Evolutionary conservation across 2,888 invertebrate genomes (phyloP).

Genomic region (Amblyjoppa fuscipennis): DNA sequence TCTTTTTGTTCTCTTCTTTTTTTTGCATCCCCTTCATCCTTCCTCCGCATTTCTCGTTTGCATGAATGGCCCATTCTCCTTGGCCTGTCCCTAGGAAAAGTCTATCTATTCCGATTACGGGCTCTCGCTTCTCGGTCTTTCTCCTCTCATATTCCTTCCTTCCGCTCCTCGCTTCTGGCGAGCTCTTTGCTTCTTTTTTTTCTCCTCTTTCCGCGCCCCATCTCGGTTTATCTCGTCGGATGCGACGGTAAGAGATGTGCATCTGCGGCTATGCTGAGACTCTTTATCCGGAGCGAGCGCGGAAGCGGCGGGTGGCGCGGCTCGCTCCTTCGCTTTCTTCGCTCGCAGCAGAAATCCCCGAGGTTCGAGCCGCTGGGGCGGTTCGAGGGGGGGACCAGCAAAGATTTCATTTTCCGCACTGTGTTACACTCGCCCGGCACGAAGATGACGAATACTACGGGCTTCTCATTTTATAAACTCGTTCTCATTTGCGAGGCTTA

Average conservation of each 20-base stretch:
- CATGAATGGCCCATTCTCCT: constrained; percentile 84
- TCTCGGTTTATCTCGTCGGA: constrained; percentile 68
- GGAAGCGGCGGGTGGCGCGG: neutral
- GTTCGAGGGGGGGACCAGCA: constrained; percentile 69
- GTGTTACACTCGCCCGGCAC: constrained; percentile 62
- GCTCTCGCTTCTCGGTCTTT: constrained; percentile 60
- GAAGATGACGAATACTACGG: constrained; percentile 50
- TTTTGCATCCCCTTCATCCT: constrained; percentile 13
- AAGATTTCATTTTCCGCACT: constrained; percentile 78
- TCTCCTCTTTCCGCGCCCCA: constrained; percentile 43
- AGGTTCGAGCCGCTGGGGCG: neutral
- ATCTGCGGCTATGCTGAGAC: neutral
- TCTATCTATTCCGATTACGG: constrained; percentile 71
- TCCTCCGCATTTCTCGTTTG: constrained; percentile 73
- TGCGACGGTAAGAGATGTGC: constrained; percentile 54
- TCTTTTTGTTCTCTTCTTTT: constrained; percentile 41
- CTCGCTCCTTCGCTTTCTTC: neutral
- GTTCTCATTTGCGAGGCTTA: constrained; percentile 17
- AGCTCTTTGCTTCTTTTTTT: constrained; percentile 71
- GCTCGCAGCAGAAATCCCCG: constrained; percentile 9
- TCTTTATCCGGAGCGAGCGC: constrained; percentile 1
- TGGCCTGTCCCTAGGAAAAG: constrained; percentile 83
- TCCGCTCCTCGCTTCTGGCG: constrained; percentile 66
- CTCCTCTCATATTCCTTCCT: constrained; percentile 54
- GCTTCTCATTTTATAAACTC: constrained; percentile 25